Evolutionary conservation across 2,797 vertebrate genomes (phyloP), one percentile per base, ranked within the genome.

Genomic region (Adrianichthys oophorus): DNA sequence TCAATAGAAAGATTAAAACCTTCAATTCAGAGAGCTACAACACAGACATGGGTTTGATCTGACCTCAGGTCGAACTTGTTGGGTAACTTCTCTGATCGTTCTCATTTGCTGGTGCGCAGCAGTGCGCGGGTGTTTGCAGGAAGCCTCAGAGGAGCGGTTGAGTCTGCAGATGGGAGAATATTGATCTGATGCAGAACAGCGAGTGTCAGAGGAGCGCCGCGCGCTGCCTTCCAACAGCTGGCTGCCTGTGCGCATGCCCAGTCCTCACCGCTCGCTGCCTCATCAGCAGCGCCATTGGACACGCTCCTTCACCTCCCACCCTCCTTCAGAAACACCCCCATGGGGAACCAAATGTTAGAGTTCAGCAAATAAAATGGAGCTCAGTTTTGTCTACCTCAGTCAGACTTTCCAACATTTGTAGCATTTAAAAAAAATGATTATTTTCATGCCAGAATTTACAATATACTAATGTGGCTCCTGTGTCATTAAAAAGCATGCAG

Each of bases 161-260:
- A 45, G 29, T 64, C 41, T 37, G 78, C 41, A 43, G 76, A 71
- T 82, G 78, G 7, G 4, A 26, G 56, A 58, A 74, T 57, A 63
- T 73, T 73, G 81, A 89, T 85, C 88, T 89, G 89, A 79, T 78
- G 80, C 76, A 43, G 66, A 19, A 52, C 5, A 19, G 59, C 62
- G 62, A 80, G 67, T 74, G 82, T 70, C 60, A 72, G 41, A 62
- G 74, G 72, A 82, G 73, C 78, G 74, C 76, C 66, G 69, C 80
- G 70, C 79, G 78, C 76, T 72, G 69, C 78, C 80, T 45, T 79
- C 82, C 75, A 85, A 82, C 89, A 85, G 87, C 87, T 90, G 87
- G 88, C 82, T 68, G 85, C 80, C 56, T 84, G 79, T 55, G 57
- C 65, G 68, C 71, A 75, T 73, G 62, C 79, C 64, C 29, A 56